phyloP scores from a whole-genome alignment of 2,797 vertebrate genomes.

The Anabacerthia variegaticeps region DNA sequence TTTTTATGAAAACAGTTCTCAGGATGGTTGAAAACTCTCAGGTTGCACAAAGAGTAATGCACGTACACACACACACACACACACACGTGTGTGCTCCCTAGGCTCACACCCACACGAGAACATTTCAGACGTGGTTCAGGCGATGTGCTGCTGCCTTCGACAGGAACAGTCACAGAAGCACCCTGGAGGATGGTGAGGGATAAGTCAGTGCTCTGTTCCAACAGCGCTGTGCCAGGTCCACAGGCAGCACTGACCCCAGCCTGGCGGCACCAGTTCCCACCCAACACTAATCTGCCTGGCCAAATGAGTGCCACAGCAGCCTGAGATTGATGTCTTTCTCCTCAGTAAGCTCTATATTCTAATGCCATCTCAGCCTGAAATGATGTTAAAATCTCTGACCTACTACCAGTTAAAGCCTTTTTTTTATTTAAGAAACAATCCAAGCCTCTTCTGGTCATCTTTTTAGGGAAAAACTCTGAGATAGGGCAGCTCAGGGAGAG shows the following conservation, averaged over 20 bases:
- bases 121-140: accelerated
- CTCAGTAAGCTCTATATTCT: not conserved
- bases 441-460: not conserved
- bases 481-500: not conserved
- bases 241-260: not conserved
- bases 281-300: not conserved
- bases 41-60: not conserved
- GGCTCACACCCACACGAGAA: not conserved
- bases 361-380: not conserved
- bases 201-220: not conserved
- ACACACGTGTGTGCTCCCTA: accelerated
- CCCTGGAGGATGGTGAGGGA: not conserved
- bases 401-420: not conserved
- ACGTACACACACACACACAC: accelerated
- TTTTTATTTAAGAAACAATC: not conserved
- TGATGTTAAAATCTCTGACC: not conserved
- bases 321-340: not conserved
- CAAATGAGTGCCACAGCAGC: not conserved
- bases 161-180: not conserved
- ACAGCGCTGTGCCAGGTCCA: not conserved
- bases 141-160: accelerated
- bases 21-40: not conserved
- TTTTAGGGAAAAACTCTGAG: not conserved
- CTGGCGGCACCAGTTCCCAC: not conserved
- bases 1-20: not conserved